Base-by-base conservation (phyloP, 1,140 invertebrate genomes). In the Trichomalopsis sarcophagae region DNA sequence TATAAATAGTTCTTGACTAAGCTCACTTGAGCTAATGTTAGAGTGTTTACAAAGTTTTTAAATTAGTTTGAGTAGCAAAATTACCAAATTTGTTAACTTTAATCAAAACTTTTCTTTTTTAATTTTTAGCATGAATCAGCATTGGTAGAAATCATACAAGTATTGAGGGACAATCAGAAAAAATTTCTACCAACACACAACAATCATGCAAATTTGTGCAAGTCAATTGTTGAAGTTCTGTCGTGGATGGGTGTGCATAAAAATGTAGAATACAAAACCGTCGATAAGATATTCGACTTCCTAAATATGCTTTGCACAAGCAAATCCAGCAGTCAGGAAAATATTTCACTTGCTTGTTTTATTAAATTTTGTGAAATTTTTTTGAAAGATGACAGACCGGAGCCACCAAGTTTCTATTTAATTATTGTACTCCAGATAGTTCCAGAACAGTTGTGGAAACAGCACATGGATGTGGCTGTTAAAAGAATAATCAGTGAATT, bases 351-450 rank as follows among this genome's bases (percentile, higher is more conserved):
- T 17, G 68, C 82, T 68, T 93, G 91, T 50, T 83, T 92, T 5
- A 89, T 90, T 23, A 90, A 88, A 27, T 85, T 93, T 23, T 93
- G 91, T 55, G 88, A 83, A 44, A 91, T 93, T 71, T 92, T 93
- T 79, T 91, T 91, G 0, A 89, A 91, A 44, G 87, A 86, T 4
- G 82, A 90, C 14, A 75, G 75, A 50, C 86, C 71, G 23, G 66
- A 91, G 40, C 87, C 92, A 30, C 93, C 93, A 10, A 94, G 94
- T 1, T 93, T 93, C 36, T 94, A 94, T 1, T 91, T 95, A 83
- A 94, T 94, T 27, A 92, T 94, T 40, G 93, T 95, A 3, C 91
- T 95, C 40, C 91, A 95, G 68, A 85, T 94, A 5, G 94, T 94
- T 68, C 89, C 91, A 69, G 89, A 86, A 76, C 89, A 88, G 94